A percentile compares a stretch with the other conserved stretches of the same genome.
These are phyloP conservation scores for Rousettus madagascariensis DNA, from an alignment of 2,797 vertebrate species.

Conservation along the genomic window DNA sequence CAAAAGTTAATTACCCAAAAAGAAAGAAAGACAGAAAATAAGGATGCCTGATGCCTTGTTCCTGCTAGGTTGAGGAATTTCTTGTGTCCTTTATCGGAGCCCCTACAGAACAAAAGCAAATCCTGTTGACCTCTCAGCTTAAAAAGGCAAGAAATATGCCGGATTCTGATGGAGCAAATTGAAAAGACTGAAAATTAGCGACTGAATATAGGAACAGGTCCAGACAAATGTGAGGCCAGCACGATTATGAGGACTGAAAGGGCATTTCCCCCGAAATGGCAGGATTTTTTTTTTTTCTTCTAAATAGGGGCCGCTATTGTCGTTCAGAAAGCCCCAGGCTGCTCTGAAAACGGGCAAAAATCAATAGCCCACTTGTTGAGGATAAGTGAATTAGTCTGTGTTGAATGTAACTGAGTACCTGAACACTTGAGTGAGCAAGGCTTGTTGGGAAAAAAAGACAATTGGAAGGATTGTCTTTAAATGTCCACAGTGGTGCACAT, in stretches of 20 bases:
- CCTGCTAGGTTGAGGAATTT: background rate
- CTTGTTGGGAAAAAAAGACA: slow-evolving; percentile 82
- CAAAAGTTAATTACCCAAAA: background rate
- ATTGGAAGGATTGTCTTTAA: slow-evolving; percentile 80
- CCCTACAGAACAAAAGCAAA: background rate
- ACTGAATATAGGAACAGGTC: slow-evolving; percentile 46
- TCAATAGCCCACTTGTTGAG: slow-evolving; percentile 91
- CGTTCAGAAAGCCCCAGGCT: slow-evolving; percentile 84
- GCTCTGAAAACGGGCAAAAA: slow-evolving; percentile 87
- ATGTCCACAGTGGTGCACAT: slow-evolving; percentile 59
- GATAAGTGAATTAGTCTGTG: slow-evolving; percentile 87
- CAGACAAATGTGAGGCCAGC: slow-evolving; percentile 34
- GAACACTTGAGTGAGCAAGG: slow-evolving; percentile 83
- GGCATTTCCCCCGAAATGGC: slow-evolving; percentile 69
- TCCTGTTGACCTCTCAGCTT: slow-evolving; percentile 18
- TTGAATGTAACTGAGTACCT: slow-evolving; percentile 87
- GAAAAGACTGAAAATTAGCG: slow-evolving; percentile 53
- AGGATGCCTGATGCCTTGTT: background rate
- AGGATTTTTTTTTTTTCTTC: slow-evolving; percentile 2
- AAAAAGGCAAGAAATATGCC: background rate
- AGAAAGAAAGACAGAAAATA: background rate
- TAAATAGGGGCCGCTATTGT: slow-evolving; percentile 78
- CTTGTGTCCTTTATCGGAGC: background rate
- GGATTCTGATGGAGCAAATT: background rate
- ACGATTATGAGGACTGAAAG: slow-evolving; percentile 57